A percentile compares a stretch with the other conserved stretches of the same genome.
Conservation (phyloP, 2,113 vertebrate species). For the Merops nubicus region DNA sequence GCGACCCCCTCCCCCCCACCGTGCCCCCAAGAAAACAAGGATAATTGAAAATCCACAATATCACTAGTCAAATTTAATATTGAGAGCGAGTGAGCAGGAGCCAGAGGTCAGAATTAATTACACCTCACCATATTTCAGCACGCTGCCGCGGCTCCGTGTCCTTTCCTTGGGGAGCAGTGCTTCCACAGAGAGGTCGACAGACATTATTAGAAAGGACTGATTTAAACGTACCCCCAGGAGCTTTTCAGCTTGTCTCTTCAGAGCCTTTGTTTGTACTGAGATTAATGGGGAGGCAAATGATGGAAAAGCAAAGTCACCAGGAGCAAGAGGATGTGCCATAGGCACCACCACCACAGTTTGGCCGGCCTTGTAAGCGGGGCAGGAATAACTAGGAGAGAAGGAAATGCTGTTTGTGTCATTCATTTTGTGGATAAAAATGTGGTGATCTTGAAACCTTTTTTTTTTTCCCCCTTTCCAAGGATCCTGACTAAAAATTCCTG, state of each 20-base stretch:
- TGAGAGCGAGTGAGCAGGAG: slow-evolving; percentile 57
- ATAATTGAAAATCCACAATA: slow-evolving; percentile 71
- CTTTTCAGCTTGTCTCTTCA: slow-evolving; percentile 74
- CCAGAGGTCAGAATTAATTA: slow-evolving; percentile 79
- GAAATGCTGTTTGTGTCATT: neutral
- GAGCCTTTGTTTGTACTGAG: slow-evolving; percentile 74
- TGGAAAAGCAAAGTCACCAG: slow-evolving; percentile 51
- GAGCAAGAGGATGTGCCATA: slow-evolving; percentile 25
- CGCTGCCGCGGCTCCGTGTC: slow-evolving; percentile 15
- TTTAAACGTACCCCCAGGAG: slow-evolving; percentile 77
- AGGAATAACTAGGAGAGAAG: neutral
- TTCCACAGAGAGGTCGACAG: slow-evolving; percentile 60
- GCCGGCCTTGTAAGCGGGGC: neutral
- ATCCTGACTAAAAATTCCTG: neutral
- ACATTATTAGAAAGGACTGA: slow-evolving; percentile 72
- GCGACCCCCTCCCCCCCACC: neutral
- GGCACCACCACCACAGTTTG: neutral
- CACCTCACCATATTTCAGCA: slow-evolving; percentile 62
- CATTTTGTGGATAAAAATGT: neutral
- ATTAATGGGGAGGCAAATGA: slow-evolving; percentile 71
- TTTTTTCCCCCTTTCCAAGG: neutral
- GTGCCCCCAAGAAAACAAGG: slow-evolving; percentile 60
- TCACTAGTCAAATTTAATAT: slow-evolving; percentile 72
- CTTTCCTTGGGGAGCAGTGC: slow-evolving; percentile 68
- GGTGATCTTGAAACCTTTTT: neutral